Conservation (phyloP, 2,113 vertebrate genomes). For the Spilogale gracilis region DNA sequence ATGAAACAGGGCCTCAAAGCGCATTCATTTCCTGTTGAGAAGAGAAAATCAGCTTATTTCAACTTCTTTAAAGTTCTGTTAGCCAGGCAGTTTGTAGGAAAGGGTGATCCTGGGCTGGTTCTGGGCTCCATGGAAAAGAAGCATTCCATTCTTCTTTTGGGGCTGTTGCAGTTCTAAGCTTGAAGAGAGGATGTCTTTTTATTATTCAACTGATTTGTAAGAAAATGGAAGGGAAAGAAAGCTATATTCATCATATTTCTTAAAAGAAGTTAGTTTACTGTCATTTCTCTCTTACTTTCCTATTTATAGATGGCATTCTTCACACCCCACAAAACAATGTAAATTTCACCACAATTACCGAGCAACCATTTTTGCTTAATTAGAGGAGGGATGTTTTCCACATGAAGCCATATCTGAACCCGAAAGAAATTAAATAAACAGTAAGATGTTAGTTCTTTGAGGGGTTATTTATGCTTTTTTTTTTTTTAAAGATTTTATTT, state of each 20-base stretch:
- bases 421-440: constrained; percentile 64
- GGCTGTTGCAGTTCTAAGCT: constrained; percentile 38
- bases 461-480: constrained; percentile 76
- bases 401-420: constrained; percentile 51
- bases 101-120: constrained; percentile 58
- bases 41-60: constrained; percentile 72
- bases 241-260: constrained; percentile 55
- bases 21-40: constrained; percentile 58
- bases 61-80: constrained; percentile 77
- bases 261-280: constrained; percentile 63
- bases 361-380: neutral
- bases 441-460: constrained; percentile 69
- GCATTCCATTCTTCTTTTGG: constrained; percentile 10
- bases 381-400: neutral
- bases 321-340: constrained; percentile 2
- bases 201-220: constrained; percentile 49
- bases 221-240: constrained; percentile 51
- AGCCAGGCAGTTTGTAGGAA: constrained; percentile 72
- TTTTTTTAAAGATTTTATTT: neutral
- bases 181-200: constrained; percentile 55
- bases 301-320: constrained; percentile 17
- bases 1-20: neutral
- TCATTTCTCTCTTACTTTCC: constrained; percentile 39
- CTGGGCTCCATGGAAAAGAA: constrained; percentile 77
- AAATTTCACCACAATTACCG: constrained; percentile 62